Percentiles rank a stretch among this genome's conserved stretches.
phyloP scores from a whole-genome alignment of 2,888 invertebrate species.

The Eupithecia subfuscata region DNA sequence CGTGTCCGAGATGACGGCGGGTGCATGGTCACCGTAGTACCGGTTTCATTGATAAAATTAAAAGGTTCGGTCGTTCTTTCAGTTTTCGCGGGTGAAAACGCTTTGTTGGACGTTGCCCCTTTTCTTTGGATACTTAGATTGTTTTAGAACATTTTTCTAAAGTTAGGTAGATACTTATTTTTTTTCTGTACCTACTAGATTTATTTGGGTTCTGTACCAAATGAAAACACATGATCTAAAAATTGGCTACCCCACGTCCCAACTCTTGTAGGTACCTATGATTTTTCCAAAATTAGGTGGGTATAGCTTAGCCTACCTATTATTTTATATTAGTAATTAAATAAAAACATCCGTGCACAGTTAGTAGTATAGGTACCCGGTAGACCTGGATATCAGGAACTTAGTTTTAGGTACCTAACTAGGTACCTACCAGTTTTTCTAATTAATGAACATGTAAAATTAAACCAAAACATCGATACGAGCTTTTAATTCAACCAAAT shows the following conservation, averaged over 20 bases:
- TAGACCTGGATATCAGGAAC: not conserved
- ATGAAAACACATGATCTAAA: not conserved
- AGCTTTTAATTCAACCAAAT: slow-evolving; percentile 32
- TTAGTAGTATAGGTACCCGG: not conserved
- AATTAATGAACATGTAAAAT: slow-evolving; percentile 24
- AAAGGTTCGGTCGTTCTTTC: slow-evolving; percentile 32
- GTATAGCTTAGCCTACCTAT: too few relatives aligned
- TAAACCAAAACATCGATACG: slow-evolving; percentile 29
- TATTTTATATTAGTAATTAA: too few relatives aligned
- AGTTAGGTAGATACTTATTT: not conserved
- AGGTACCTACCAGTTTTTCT: not conserved
- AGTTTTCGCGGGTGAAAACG: slow-evolving; percentile 28
- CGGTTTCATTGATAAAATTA: slow-evolving; percentile 35
- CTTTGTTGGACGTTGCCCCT: not conserved
- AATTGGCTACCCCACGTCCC: not conserved
- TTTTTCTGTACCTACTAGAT: not conserved
- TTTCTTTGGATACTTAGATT: not conserved
- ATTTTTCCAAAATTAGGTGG: not conserved
- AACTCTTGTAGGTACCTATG: not conserved
- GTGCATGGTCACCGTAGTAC: slow-evolving; percentile 42
- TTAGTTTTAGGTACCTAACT: not conserved
- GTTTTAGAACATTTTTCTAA: not conserved
- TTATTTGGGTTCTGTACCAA: not conserved
- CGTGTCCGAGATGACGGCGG: slow-evolving; percentile 54
- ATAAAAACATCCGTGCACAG: too few relatives aligned